These are phyloP conservation scores for Aphidius colemani DNA, from an alignment of 2,888 invertebrate species.

Conservation along the genomic window DNA sequence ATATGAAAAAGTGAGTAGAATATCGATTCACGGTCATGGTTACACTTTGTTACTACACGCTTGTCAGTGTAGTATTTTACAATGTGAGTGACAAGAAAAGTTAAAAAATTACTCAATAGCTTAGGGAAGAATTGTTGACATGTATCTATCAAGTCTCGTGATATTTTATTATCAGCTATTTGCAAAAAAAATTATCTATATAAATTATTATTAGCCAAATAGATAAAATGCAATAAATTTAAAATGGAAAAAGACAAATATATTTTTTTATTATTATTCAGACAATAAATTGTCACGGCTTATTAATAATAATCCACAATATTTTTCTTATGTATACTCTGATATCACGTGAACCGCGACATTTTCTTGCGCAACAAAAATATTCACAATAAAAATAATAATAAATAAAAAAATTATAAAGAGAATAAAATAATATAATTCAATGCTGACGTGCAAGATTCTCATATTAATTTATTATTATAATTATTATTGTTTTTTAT, in stretches of 20 bases:
- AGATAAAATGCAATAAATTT: too few relatives aligned
- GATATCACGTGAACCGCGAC: conserved; percentile 49
- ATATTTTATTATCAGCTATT: not conserved
- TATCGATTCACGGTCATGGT: conserved; percentile 32
- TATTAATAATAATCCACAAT: conserved; percentile 55
- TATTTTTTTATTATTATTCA: conserved; percentile 35
- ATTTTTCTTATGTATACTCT: conserved; percentile 46
- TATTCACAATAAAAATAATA: conserved; percentile 44
- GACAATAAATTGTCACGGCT: conserved; percentile 50
- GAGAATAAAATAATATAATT: not conserved
- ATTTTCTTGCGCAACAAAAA: conserved; percentile 54
- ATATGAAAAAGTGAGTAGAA: not conserved
- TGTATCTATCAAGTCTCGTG: not conserved
- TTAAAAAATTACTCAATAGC: conserved; percentile 17
- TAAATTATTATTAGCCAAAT: too few relatives aligned
- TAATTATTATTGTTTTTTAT: too few relatives aligned
- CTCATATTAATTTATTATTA: not conserved
- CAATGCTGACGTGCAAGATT: not conserved
- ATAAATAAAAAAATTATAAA: conserved; percentile 33
- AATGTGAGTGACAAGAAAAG: conserved; percentile 14
- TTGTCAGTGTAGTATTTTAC: too few relatives aligned
- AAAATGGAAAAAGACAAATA: too few relatives aligned
- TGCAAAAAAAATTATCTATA: too few relatives aligned
- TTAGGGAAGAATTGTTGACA: conserved; percentile 11
- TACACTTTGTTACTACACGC: conserved; percentile 17